These are phyloP conservation scores for Tyrannus savana DNA, from an alignment of 2,113 vertebrate species.

Conservation along the genomic window DNA sequence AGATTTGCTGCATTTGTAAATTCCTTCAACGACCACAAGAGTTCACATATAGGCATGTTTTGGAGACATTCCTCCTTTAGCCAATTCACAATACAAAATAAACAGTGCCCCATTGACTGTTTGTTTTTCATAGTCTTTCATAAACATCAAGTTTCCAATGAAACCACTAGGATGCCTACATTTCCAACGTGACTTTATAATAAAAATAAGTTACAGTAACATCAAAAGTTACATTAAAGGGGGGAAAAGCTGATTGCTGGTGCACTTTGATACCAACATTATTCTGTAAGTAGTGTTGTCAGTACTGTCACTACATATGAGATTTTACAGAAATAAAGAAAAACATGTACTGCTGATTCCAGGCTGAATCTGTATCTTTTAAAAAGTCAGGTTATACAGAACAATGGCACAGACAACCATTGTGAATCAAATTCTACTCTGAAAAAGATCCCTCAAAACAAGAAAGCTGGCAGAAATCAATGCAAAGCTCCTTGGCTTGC, in stretches of 20 bases:
- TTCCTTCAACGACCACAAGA: background rate
- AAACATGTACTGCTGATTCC: fast-evolving
- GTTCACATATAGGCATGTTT: background rate
- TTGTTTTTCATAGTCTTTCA: background rate
- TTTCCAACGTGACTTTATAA: background rate
- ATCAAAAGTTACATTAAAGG: background rate
- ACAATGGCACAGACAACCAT: background rate
- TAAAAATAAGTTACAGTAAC: background rate
- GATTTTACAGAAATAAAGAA: background rate
- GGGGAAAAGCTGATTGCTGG: background rate
- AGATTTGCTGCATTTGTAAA: background rate
- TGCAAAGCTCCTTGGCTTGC: background rate
- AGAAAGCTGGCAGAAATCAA: background rate
- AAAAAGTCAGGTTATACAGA: background rate
- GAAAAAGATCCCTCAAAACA: background rate
- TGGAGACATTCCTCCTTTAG: background rate
- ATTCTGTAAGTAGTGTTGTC: background rate
- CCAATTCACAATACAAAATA: background rate
- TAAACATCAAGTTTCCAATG: background rate
- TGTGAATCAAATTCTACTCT: background rate
- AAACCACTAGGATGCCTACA: background rate
- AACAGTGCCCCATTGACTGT: background rate
- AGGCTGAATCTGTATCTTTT: background rate
- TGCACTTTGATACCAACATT: background rate
- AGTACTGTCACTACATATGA: background rate